Conservation (phyloP, 2,797 vertebrate species). For the Glossophaga mutica region DNA sequence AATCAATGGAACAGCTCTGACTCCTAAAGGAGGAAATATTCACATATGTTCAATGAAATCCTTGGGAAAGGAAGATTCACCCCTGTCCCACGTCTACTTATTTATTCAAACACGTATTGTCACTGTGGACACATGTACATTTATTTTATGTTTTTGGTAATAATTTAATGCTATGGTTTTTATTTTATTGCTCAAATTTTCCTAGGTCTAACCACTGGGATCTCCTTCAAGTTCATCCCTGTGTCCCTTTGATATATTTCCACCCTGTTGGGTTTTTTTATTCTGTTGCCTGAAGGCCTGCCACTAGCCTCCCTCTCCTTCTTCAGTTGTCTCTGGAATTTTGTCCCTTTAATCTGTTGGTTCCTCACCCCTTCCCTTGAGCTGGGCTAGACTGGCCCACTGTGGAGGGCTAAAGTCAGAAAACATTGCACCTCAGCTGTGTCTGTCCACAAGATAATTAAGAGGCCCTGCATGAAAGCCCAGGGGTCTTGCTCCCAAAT, state of each 20-base stretch:
- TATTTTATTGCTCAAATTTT: background rate
- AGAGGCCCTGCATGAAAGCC: background rate
- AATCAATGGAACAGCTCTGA: background rate
- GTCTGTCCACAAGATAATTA: conserved; percentile 2
- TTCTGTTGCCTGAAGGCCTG: background rate
- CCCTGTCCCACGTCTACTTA: background rate
- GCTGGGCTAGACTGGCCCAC: background rate
- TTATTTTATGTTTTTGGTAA: background rate
- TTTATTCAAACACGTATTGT: background rate
- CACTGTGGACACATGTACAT: background rate
- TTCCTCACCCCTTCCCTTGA: background rate
- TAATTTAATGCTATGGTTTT: background rate
- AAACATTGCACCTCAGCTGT: background rate
- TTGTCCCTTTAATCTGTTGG: background rate
- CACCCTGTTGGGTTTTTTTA: background rate
- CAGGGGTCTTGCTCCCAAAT: conserved; percentile 32
- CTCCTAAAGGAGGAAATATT: background rate
- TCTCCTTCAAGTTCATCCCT: background rate
- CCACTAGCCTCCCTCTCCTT: background rate
- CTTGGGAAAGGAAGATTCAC: background rate
- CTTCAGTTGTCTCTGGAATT: background rate
- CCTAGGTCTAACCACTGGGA: background rate
- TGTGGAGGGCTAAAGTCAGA: background rate
- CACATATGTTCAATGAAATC: background rate
- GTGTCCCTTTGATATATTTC: background rate